A percentile compares a stretch with the other conserved stretches of the same genome.
Conservation (phyloP, 2,113 vertebrate species). For the Leptosomus discolor region DNA sequence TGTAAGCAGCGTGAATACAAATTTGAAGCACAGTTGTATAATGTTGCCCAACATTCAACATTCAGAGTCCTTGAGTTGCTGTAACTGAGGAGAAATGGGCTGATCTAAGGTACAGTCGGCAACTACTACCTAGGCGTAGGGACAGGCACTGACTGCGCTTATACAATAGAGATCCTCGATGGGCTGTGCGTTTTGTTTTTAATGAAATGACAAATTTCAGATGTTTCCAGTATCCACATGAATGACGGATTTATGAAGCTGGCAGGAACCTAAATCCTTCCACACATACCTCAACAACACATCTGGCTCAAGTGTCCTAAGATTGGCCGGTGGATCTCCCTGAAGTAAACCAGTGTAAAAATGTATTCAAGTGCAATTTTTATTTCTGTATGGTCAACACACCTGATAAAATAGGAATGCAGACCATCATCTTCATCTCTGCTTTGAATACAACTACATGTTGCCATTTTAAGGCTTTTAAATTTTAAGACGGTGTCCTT, state of each 20-base stretch:
- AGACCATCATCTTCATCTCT: background rate
- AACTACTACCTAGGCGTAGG: background rate
- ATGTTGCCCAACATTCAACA: background rate
- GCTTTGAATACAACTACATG: background rate
- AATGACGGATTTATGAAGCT: background rate
- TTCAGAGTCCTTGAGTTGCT: background rate
- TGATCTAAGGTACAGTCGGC: background rate
- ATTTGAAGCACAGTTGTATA: background rate
- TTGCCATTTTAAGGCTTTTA: background rate
- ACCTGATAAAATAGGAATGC: background rate
- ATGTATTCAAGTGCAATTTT: background rate
- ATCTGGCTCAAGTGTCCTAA: background rate
- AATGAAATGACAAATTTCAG: background rate
- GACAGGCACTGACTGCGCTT: background rate
- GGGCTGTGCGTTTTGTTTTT: background rate
- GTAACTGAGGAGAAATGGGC: background rate
- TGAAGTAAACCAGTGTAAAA: background rate
- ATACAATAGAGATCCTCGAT: background rate
- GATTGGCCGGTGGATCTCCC: background rate
- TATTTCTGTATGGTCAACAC: background rate
- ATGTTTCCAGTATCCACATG: background rate
- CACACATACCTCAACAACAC: background rate
- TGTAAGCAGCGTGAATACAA: background rate
- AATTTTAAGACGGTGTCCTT: background rate
- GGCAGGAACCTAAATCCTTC: background rate